Conservation (phyloP, 1,140 invertebrate genomes). For the Homarus americanus region DNA sequence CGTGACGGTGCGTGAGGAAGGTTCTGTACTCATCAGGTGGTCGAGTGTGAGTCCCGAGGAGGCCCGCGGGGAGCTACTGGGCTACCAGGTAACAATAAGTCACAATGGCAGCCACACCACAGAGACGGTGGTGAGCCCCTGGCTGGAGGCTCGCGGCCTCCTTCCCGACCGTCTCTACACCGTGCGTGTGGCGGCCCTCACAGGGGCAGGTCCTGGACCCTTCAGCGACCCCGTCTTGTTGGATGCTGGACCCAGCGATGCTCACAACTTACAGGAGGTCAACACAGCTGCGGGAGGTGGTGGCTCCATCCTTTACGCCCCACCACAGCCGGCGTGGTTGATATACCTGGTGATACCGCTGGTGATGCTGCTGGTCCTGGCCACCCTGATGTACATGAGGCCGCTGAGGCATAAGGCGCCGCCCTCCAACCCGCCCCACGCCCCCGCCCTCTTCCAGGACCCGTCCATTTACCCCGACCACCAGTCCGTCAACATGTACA, state of each 20-base stretch:
- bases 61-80: constrained; percentile 62
- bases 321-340: constrained; percentile 73
- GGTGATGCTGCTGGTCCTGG: constrained; percentile 66
- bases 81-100: constrained; percentile 66
- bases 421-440: constrained; percentile 51
- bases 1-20: constrained; percentile 48
- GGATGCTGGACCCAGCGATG: constrained; percentile 29
- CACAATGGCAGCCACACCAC: constrained; percentile 65
- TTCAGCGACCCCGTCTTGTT: constrained; percentile 65
- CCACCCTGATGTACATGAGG: constrained; percentile 65
- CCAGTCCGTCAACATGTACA: constrained; percentile 74
- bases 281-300: background rate
- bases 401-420: constrained; percentile 53
- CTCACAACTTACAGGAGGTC: background rate
- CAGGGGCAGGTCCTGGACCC: constrained; percentile 69
- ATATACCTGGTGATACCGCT: constrained; percentile 71
- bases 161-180: constrained; percentile 65
- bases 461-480: constrained; percentile 62
- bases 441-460: constrained; percentile 57
- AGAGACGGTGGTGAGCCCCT: constrained; percentile 56
- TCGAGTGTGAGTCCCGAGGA: constrained; percentile 38
- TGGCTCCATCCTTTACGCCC: constrained; percentile 60
- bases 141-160: constrained; percentile 71
- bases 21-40: constrained; percentile 68
- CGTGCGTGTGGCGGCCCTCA: constrained; percentile 70